Evolutionary conservation across 2,888 invertebrate species (phyloP), one percentile per base, ranked within the genome.

Genomic region (Fissipunctia ypsillon): DNA sequence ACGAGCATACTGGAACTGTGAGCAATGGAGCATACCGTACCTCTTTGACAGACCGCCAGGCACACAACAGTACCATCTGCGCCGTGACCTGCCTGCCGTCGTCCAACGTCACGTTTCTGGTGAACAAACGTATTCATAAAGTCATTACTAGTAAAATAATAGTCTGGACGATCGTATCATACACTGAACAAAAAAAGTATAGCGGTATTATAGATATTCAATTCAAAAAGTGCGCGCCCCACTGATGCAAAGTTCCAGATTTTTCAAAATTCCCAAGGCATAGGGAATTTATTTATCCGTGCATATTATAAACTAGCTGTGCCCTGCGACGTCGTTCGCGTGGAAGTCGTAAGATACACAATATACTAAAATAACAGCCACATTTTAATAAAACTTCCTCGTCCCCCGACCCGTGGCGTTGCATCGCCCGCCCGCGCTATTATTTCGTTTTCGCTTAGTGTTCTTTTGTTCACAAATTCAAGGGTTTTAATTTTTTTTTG

Each of bases 11-110:
- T 7, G 57, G 14, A 22, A 14, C 5, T 43, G 19, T 19, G 14
- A 43, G n/a, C 43, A 61, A 3, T 4, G 19, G 28, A 28, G 43
- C 9, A 41, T 59, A 70, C 31, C 9, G 41, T 80, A 97, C 97
- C 97, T 99, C 99, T 93, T 99, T 99, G 64, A 99, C 97, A 7
- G 98, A 98, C 77, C 99, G 97, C 99, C 99, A 99, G 0, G 99
- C 98, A 90, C 99, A 99, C 0, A 99, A 97, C 28, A 99, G 94
- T n/a, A 99, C 97, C 97, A 98, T 97, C 93, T 99, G 99, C 0
- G 99, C 97, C 1, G 97, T 97, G 35, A 94, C 95, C 28, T 89
- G 91, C 0, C 91, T 83, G 0, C 94, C 95, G 71, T 93, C 93
- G 9, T 88, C 88, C 48, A 94, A 76, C 22, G 83, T 81, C 25